These are phyloP conservation scores for Platycheirus albimanus DNA, from an alignment of 2,888 invertebrate genomes.

Conservation along the genomic window DNA sequence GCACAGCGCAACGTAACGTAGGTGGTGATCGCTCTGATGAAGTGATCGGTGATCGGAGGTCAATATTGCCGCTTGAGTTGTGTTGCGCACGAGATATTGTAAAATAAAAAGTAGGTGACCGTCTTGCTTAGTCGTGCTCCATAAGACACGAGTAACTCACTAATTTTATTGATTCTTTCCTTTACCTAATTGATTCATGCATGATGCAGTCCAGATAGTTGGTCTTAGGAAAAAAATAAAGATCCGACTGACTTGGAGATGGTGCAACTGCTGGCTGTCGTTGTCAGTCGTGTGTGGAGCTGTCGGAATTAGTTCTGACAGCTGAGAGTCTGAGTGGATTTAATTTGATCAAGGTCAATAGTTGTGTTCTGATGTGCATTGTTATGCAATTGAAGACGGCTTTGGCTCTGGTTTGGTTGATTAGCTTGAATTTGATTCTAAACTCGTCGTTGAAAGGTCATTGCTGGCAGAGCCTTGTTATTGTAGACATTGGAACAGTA, in stretches of 20 bases:
- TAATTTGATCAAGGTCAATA: slow-evolving; percentile 69
- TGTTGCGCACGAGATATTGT: slow-evolving; percentile 37
- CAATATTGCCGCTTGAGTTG: neutral
- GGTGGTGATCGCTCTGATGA: slow-evolving; percentile 23
- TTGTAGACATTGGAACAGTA: neutral
- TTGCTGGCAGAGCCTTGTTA: no score
- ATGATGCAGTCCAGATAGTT: neutral
- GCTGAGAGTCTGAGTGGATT: slow-evolving; percentile 31
- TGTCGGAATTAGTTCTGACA: slow-evolving; percentile 23
- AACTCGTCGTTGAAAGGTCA: slow-evolving; percentile 47
- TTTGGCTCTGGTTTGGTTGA: slow-evolving; percentile 21
- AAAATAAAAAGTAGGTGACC: slow-evolving; percentile 71
- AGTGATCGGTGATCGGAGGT: slow-evolving; percentile 28
- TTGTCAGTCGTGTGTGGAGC: slow-evolving; percentile 10
- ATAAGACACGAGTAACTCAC: slow-evolving; percentile 36
- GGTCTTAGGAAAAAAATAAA: neutral
- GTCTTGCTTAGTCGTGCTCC: slow-evolving; percentile 59
- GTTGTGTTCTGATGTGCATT: slow-evolving; percentile 45
- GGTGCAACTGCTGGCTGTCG: slow-evolving; percentile 24
- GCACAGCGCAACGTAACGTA: no score
- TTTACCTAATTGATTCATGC: slow-evolving; percentile 4
- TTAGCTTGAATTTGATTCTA: slow-evolving; percentile 50
- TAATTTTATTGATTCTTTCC: slow-evolving; percentile 43
- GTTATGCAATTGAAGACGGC: slow-evolving; percentile 54
- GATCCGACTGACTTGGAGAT: slow-evolving; percentile 30